Percentiles rank a stretch among this genome's conserved stretches.
phyloP scores from a whole-genome alignment of 2,113 vertebrate genomes.

The Lipophrys pholis region DNA sequence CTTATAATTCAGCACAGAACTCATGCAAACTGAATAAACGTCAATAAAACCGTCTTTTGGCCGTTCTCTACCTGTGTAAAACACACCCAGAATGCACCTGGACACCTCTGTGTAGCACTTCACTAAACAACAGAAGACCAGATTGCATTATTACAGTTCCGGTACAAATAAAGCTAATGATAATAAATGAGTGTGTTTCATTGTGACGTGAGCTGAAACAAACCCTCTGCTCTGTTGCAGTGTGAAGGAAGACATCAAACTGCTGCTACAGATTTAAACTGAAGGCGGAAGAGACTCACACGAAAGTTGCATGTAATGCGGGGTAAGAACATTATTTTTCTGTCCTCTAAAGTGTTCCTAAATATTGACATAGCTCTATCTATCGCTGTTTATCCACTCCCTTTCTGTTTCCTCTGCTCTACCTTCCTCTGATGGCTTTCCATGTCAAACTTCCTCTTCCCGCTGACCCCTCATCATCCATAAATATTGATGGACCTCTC shows the following conservation, averaged over 20 bases:
- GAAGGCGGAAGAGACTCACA: neutral
- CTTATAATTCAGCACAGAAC: too few species aligned
- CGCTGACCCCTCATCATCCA: conserved; percentile 14
- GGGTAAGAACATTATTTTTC: conserved; percentile 10
- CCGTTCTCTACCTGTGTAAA: too few species aligned
- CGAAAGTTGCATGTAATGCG: neutral
- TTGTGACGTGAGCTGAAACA: neutral
- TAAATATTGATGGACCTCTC: conserved; percentile 33
- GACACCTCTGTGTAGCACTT: too few species aligned
- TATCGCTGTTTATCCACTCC: conserved; percentile 39
- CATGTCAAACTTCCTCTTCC: conserved; percentile 11
- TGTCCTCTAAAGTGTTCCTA: neutral
- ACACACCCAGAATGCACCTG: too few species aligned
- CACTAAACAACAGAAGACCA: too few species aligned
- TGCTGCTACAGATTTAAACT: conserved; percentile 7
- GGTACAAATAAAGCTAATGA: neutral
- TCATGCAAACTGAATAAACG: too few species aligned
- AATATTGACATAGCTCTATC: conserved; percentile 26
- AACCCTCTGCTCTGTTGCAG: neutral
- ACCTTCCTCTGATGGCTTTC: conserved; percentile 13
- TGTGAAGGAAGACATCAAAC: neutral
- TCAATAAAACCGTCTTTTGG: too few species aligned
- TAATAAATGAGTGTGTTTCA: neutral
- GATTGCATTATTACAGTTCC: too few species aligned
- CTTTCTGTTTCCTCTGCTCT: conserved; percentile 19